Base-by-base conservation (phyloP, 37 sponge, comb jelly and placozoan species). In the Lycopodina hypogea region DNA sequence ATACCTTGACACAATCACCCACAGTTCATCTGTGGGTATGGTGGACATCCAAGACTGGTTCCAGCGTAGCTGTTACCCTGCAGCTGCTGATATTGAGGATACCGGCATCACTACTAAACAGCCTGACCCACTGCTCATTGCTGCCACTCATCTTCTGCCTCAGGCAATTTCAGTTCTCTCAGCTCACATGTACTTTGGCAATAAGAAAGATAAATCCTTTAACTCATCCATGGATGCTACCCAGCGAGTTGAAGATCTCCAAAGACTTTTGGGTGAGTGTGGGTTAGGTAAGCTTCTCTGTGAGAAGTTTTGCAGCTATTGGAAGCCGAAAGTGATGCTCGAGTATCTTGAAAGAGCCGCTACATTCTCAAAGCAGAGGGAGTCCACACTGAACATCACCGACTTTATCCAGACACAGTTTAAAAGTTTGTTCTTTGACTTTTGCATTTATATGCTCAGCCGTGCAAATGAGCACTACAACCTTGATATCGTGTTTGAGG, bases 1-100 rank as follows among this genome's bases (percentile, higher is more conserved):
- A 29, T 95, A 92, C 69, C 78, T 92, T 15, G 96, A 95, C 68
- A 65, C 87, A 0, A 75, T 86, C 62, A 75, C 81, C 17, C 75
- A 1, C 1, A 60, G 23, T 6, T 21, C 61, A 21, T 11, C 8
- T 7, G 30, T 21, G 48, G 77, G 82, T 14, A 76, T 74, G 29
- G 41, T 87, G 19, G 77, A 87, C 38, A 81, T 87, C 19, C 29
- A 67, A 68, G 81, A 80, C 41, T 87, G 87, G 87, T 87, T 87
- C 60, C 45, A 58, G 55, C 45, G 76, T 29, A 76, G 82, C 33
- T 81, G 77, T 33, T 81, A 71, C 63, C 70, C 76, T 12, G 0
- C 56, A 7, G 24, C 19, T 26, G 24, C 19, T 8, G n/a, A 11
- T 28, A n/a, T n/a, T n/a, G n/a, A n/a, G n/a, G n/a, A n/a, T n/a